Evolutionary conservation across 2,113 vertebrate species (phyloP).

Genomic region (Ciconia boyciana): DNA sequence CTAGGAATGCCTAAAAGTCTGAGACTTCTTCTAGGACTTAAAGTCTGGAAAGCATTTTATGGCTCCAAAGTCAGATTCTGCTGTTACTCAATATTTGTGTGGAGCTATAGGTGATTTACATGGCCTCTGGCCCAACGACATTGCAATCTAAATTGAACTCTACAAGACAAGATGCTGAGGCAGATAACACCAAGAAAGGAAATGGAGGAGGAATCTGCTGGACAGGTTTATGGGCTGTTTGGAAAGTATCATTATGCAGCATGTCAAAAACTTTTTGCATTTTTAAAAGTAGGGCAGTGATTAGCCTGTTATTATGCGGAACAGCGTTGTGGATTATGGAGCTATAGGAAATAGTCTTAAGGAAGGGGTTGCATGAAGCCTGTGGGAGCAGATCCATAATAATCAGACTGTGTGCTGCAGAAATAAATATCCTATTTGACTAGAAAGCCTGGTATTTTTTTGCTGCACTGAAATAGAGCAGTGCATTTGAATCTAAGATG

Average conservation of each 20-base stretch:
- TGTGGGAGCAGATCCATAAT: constrained; percentile 10
- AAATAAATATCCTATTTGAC: constrained; percentile 31
- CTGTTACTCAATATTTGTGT: neutral
- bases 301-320: constrained; percentile 36
- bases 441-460: neutral
- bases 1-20: neutral
- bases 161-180: neutral
- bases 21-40: neutral
- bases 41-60: neutral
- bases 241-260: neutral
- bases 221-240: constrained; percentile 10
- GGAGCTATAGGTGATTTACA: neutral
- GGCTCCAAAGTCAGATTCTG: neutral
- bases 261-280: neutral
- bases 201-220: neutral
- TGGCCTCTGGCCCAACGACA: neutral
- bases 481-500: neutral
- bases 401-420: neutral
- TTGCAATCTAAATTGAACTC: neutral
- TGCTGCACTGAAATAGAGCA: neutral
- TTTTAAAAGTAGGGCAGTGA: constrained; percentile 48
- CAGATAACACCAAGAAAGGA: constrained; percentile 9
- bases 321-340: constrained; percentile 17
- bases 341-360: constrained; percentile 39
- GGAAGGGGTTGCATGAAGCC: neutral